Evolutionary conservation across 2,888 invertebrate species (phyloP), one percentile per base, ranked within the genome.

Genomic region (Lithophane semibrunnea): DNA sequence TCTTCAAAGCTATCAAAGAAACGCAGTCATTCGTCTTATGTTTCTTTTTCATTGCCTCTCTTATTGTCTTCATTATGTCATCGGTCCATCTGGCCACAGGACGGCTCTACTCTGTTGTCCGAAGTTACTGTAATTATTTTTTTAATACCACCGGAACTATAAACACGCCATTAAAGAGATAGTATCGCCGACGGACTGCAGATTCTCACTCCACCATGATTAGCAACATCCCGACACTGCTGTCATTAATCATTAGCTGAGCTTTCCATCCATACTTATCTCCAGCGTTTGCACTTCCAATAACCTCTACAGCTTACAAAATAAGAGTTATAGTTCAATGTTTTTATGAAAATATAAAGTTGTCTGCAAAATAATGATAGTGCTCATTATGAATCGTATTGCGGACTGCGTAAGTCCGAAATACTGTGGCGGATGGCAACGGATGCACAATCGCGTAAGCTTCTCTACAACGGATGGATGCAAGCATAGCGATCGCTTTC

Each of bases 401-500:
- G 44, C 78, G 2, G 66, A 18, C 75, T 13, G 16, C 58, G 90
- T 89, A 84, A 85, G 90, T 88, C 84, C 77, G 67, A 73, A 84
- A 82, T 91, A 71, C 73, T 74, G 64, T 84, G 84, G 66, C 65
- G 42, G 64, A 77, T 76, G 69, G 68, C 10, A 83, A 77, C 83
- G 86, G 88, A 88, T 83, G 75, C 77, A 73, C 75, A 80, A 72
- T 83, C 83, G 86, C 85, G 78, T 87, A 88, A 86, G 86, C 83
- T 86, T 77, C 80, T 88, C 79, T 86, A 82, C 75, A 84, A 87
- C 94, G 94, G 93, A 95, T 94, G 93, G 88, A 78, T 79, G 88
- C 85, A 85, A 88, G 88, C 90, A 88, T 89, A 83, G 89, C 86
- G 88, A 90, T 92, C 91, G 92, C 91, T 93, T 94, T 94, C 94